Conservation (phyloP, 37 sponge, comb jelly and placozoan genomes). For the Lycopodina hypogea region DNA sequence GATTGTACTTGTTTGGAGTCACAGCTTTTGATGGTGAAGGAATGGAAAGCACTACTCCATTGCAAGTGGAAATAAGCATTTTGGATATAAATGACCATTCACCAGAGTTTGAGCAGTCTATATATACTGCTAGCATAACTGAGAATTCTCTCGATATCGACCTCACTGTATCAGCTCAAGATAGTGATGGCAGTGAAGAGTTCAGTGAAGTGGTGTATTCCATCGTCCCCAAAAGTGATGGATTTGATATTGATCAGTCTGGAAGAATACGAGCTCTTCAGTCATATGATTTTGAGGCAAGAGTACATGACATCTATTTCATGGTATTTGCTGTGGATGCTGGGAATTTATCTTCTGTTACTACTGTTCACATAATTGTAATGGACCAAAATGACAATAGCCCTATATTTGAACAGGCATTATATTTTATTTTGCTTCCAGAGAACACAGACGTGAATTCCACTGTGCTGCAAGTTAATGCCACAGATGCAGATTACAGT, state of each 20-base stretch:
- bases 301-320: constrained; percentile 16
- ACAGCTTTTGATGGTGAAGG: constrained; percentile 32
- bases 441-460: constrained; percentile 28
- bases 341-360: constrained; percentile 18
- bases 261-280: constrained; percentile 3
- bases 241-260: constrained; percentile 19
- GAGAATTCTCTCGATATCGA: constrained; percentile 27
- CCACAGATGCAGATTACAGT: constrained; percentile 26
- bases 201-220: constrained; percentile 28
- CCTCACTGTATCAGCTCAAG: constrained; percentile 39
- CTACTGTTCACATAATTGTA: constrained; percentile 23
- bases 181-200: constrained; percentile 40
- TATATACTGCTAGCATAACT: constrained; percentile 20
- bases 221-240: neutral
- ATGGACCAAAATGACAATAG: constrained; percentile 44
- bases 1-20: constrained; percentile 11
- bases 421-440: constrained; percentile 15
- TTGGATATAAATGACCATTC: constrained; percentile 57
- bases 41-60: constrained; percentile 1
- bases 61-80: constrained; percentile 29
- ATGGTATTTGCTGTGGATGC: constrained; percentile 42
- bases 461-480: constrained; percentile 22
- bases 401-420: constrained; percentile 19
- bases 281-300: constrained; percentile 36
- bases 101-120: constrained; percentile 46